Conservation (phyloP, 1,140 invertebrate genomes). For the Dolichoris vasculosae region DNA sequence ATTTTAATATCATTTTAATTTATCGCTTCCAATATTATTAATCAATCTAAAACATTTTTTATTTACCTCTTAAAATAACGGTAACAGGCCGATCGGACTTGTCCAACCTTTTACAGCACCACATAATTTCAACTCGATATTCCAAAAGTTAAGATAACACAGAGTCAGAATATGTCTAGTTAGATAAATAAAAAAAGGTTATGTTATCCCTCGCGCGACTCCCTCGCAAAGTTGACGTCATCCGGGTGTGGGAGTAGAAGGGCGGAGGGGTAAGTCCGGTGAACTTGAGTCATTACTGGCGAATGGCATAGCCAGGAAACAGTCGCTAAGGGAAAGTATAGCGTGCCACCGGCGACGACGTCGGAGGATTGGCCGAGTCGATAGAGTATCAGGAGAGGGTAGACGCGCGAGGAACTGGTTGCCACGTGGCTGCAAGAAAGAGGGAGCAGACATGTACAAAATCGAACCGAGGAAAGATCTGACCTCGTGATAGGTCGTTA, state of each 20-base stretch:
- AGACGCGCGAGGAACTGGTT: slow-evolving; percentile 10
- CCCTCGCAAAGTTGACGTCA: neutral
- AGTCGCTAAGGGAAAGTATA: neutral
- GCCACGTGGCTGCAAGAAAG: slow-evolving; percentile 4
- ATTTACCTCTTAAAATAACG: slow-evolving; percentile 64
- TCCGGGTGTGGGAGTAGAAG: neutral
- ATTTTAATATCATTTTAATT: neutral
- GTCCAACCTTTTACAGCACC: slow-evolving; percentile 65
- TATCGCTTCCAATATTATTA: neutral
- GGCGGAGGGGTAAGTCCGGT: slow-evolving; percentile 45
- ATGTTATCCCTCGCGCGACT: neutral
- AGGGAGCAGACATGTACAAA: neutral
- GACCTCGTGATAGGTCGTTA: neutral
- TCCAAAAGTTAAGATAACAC: neutral
- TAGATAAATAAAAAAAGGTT: neutral
- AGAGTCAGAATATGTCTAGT: neutral
- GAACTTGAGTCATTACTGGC: slow-evolving; percentile 55
- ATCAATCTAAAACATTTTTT: neutral
- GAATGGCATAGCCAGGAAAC: neutral
- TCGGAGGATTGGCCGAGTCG: slow-evolving; percentile 2
- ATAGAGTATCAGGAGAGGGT: neutral
- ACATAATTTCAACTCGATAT: slow-evolving; percentile 55
- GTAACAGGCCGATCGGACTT: slow-evolving; percentile 64
- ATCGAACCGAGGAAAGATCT: neutral
- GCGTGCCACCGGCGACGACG: slow-evolving; percentile 5